A percentile compares a stretch with the other conserved stretches of the same genome.
These are phyloP conservation scores for Amazonetta brasiliensis DNA, from an alignment of 2,797 vertebrate species.

Conservation along the genomic window DNA sequence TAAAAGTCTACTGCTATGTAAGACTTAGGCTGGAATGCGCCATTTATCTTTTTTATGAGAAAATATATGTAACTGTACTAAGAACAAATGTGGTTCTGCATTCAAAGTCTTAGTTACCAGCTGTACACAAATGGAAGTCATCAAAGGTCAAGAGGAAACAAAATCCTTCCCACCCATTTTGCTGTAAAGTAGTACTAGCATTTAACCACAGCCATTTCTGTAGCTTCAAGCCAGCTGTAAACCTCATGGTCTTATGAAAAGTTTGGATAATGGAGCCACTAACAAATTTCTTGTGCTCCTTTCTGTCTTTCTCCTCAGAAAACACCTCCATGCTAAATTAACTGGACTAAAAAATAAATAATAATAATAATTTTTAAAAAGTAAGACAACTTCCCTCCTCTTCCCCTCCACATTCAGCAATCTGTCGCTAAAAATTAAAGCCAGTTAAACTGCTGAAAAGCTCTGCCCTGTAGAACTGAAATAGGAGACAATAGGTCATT, in stretches of 20 bases:
- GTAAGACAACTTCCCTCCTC: neutral
- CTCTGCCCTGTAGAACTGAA: neutral
- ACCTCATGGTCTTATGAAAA: neutral
- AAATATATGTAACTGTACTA: neutral
- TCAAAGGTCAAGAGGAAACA: neutral
- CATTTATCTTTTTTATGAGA: neutral
- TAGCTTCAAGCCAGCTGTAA: neutral
- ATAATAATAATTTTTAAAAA: too few relatives aligned
- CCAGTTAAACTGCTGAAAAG: neutral
- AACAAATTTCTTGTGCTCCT: neutral
- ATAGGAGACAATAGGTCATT: neutral
- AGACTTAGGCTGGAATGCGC: neutral
- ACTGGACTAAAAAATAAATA: neutral
- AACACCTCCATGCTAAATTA: neutral
- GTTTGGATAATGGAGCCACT: neutral
- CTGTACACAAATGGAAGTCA: neutral
- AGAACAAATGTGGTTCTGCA: neutral
- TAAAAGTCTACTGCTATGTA: neutral
- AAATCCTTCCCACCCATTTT: neutral
- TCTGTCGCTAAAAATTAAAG: neutral
- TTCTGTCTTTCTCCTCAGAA: neutral
- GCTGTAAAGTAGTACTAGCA: neutral
- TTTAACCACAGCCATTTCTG: neutral
- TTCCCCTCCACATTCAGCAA: neutral
- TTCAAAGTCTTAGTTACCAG: neutral